phyloP scores from a whole-genome alignment of 2,797 vertebrate genomes.

The Prionace glauca region DNA sequence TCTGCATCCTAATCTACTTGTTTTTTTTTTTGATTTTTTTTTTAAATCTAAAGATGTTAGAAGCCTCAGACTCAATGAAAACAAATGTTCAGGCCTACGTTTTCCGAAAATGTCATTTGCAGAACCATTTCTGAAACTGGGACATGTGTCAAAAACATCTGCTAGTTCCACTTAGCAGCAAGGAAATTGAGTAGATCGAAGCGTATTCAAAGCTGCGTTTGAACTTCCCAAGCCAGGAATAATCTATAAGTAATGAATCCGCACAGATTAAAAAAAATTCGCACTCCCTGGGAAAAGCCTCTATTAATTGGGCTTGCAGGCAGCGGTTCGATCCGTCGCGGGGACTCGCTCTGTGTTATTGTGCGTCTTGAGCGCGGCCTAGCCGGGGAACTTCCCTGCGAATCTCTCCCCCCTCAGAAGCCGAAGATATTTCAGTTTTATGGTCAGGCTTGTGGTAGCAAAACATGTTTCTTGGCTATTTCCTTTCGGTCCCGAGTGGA shows the following conservation, averaged over 20 bases:
- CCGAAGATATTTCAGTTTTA: neutral
- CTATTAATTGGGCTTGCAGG: slow-evolving; percentile 1
- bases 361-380: neutral
- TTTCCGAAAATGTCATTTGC: slow-evolving; percentile 56
- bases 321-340: neutral
- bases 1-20: neutral
- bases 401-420: neutral
- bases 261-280: slow-evolving; percentile 55
- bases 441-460: neutral
- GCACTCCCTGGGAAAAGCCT: slow-evolving; percentile 45
- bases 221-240: slow-evolving; percentile 51
- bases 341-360: neutral
- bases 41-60: neutral
- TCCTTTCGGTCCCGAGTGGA: neutral
- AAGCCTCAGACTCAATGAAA: neutral
- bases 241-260: slow-evolving; percentile 56
- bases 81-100: slow-evolving; percentile 49
- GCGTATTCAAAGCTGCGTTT: slow-evolving; percentile 47
- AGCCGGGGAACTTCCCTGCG: neutral
- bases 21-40: no score
- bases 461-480: neutral
- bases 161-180: slow-evolving; percentile 54
- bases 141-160: slow-evolving; percentile 57
- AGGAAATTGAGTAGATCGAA: slow-evolving; percentile 46
- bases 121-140: slow-evolving; percentile 52